Percentiles rank a stretch among this genome's conserved stretches.
These are phyloP conservation scores for Plebejus anna DNA, from an alignment of 2,888 invertebrate species.

Conservation along the genomic window DNA sequence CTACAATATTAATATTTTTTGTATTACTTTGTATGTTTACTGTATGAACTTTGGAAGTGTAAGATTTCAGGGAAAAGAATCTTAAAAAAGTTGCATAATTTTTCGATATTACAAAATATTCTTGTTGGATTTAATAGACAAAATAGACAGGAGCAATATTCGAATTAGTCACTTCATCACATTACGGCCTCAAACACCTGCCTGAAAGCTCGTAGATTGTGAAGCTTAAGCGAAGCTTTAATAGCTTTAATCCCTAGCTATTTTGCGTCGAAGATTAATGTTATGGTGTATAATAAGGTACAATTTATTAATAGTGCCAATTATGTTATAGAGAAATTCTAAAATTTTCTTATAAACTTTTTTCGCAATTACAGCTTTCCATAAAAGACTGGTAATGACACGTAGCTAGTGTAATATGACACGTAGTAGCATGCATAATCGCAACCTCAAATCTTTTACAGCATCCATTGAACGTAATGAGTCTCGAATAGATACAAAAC, in stretches of 20 bases:
- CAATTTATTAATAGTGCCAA: slow-evolving; percentile 20
- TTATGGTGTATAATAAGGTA: slow-evolving; percentile 28
- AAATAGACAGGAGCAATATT: neutral
- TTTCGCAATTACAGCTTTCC: neutral
- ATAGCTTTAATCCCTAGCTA: slow-evolving; percentile 38
- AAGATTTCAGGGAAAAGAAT: no score
- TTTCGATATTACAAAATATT: neutral
- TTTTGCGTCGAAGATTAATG: slow-evolving; percentile 39
- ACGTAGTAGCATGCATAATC: slow-evolving; percentile 47
- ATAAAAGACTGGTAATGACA: neutral
- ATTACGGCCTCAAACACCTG: slow-evolving; percentile 43
- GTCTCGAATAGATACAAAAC: slow-evolving; percentile 71
- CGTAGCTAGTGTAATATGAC: slow-evolving; percentile 47
- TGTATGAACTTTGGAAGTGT: neutral
- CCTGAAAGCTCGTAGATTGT: slow-evolving; percentile 35
- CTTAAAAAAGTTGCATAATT: neutral
- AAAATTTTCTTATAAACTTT: slow-evolving; percentile 20
- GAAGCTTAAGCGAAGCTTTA: slow-evolving; percentile 35
- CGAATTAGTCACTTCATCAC: slow-evolving; percentile 5
- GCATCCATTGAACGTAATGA: slow-evolving; percentile 67
- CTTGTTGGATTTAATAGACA: neutral
- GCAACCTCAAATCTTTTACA: slow-evolving; percentile 65
- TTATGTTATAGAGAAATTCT: slow-evolving; percentile 27
- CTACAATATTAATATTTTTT: neutral
- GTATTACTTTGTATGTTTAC: neutral